Conservation (phyloP, 2,797 vertebrate species). For the Avahi laniger region DNA sequence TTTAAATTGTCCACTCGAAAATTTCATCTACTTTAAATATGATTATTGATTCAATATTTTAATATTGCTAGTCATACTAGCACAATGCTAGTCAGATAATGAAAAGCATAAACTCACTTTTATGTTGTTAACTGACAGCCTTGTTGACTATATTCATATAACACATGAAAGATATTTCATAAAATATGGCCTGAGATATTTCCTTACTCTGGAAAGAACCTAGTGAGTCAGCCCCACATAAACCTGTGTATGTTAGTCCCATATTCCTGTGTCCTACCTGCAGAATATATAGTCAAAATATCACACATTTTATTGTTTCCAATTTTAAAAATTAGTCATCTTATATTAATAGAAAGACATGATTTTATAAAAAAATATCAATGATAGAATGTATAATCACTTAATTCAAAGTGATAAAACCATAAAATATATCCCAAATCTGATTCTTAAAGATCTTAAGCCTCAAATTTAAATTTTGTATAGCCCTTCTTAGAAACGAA, state of each 20-base stretch:
- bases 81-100: not conserved
- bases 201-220: not conserved
- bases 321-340: constrained; percentile 4
- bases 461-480: not conserved
- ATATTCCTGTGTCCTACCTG: not conserved
- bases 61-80: not conserved
- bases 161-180: not conserved
- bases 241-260: not conserved
- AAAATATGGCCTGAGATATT: not conserved
- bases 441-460: not conserved
- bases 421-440: not conserved
- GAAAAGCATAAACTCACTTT: not conserved
- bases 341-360: not conserved
- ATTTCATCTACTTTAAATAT: not conserved
- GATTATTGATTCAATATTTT: not conserved
- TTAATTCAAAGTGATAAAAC: not conserved
- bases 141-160: not conserved
- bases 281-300: not conserved
- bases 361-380: not conserved
- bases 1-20: constrained; percentile 13
- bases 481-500: not conserved
- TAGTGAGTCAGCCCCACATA: not conserved
- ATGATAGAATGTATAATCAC: not conserved
- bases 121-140: not conserved
- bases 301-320: not conserved